These are phyloP conservation scores for Copidosoma floridanum DNA, from an alignment of 1,140 invertebrate genomes.

Conservation along the genomic window DNA sequence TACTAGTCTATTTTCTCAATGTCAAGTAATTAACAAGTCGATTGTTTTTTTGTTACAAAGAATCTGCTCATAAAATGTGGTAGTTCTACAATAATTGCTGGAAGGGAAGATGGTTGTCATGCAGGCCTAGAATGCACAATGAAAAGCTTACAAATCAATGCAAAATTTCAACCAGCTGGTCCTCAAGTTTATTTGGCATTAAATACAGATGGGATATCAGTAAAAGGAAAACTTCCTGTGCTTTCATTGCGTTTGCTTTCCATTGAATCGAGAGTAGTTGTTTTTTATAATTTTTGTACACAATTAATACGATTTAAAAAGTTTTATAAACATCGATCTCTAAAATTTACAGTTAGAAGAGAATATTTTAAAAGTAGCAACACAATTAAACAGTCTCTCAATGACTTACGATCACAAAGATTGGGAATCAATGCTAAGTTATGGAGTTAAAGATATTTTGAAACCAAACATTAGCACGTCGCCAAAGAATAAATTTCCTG, in stretches of 20 bases:
- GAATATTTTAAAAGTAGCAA: slow-evolving; percentile 64
- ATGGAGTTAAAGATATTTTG: slow-evolving; percentile 34
- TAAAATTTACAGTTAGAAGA: slow-evolving; percentile 65
- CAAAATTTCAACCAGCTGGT: slow-evolving; percentile 55
- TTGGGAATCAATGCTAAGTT: slow-evolving; percentile 49
- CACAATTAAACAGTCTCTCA: slow-evolving; percentile 67
- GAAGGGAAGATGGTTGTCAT: slow-evolving; percentile 62
- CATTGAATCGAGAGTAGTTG: slow-evolving; percentile 69
- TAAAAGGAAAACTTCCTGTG: slow-evolving; percentile 62
- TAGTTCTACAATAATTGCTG: slow-evolving; percentile 65
- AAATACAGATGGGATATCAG: slow-evolving; percentile 64
- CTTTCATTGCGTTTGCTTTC: slow-evolving; percentile 67
- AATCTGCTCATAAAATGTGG: slow-evolving; percentile 71
- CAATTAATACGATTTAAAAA: neutral
- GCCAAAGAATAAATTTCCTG: slow-evolving; percentile 42
- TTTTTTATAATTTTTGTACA: neutral
- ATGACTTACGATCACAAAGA: slow-evolving; percentile 70
- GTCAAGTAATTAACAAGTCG: neutral
- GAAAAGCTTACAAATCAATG: slow-evolving; percentile 55
- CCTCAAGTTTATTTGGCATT: slow-evolving; percentile 65
- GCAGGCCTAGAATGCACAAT: slow-evolving; percentile 53
- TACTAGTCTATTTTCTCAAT: neutral
- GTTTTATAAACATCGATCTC: neutral
- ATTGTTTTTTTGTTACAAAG: too few species aligned
- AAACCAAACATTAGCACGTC: slow-evolving; percentile 37